Evolutionary conservation across 2,797 vertebrate species (phyloP).

Genomic region (Mus caroli): DNA sequence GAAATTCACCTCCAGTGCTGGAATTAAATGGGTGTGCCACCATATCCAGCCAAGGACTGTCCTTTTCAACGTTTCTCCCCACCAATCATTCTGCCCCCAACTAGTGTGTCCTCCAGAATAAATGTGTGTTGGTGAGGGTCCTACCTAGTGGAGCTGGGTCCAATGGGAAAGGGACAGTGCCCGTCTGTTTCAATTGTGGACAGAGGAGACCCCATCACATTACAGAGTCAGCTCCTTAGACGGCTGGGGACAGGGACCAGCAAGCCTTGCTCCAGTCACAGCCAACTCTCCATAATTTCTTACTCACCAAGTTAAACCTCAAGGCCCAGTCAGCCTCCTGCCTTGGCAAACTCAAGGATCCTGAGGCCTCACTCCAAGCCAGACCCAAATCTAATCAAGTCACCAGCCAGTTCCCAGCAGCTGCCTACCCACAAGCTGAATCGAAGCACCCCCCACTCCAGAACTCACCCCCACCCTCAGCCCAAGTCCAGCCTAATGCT

Average conservation of each 20-base stretch:
- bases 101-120: not conserved
- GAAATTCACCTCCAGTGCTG: not conserved
- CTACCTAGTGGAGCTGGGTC: not conserved
- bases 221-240: not conserved
- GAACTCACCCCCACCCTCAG: not conserved
- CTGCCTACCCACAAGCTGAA: not conserved
- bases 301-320: conserved; percentile 9
- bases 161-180: not conserved
- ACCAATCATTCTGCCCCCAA: not conserved
- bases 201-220: not conserved
- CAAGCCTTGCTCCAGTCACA: not conserved
- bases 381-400: conserved; percentile 23
- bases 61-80: not conserved
- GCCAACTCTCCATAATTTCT: not conserved
- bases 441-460: not conserved
- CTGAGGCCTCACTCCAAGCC: conserved; percentile 1
- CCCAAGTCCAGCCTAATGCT: not conserved
- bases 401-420: not conserved
- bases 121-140: not conserved
- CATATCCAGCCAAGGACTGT: not conserved
- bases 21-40: not conserved
- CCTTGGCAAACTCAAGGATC: not conserved
- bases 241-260: not conserved
- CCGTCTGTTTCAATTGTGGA: not conserved
- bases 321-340: conserved; percentile 7